Base-by-base conservation (phyloP, 1,140 invertebrate genomes). In the Orchesella cincta region DNA sequence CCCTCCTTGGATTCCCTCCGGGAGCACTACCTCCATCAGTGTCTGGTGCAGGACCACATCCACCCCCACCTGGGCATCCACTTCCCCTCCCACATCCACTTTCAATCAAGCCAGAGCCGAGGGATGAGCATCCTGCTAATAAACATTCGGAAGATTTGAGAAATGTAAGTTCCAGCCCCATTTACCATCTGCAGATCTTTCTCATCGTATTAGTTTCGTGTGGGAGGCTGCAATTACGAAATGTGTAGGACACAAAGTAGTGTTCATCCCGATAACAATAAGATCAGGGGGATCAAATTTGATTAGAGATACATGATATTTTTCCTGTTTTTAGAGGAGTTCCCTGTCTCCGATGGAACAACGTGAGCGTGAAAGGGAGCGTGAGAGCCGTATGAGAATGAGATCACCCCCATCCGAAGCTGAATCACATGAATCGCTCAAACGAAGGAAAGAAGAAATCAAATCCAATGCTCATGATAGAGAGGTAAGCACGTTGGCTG, bases 321-420 rank as follows among this genome's bases (percentile, higher is more conserved):
- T 39, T 76, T 74, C 77, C 72, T 72, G 64, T 80, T 85, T 84
- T 1, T 89, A 95, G 93, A 90, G 92, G 86, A 94, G 92, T 84
- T 96, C 94, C 75, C 93, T 96, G 85, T 96, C 94, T 0, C 94
- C 94, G 0, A 93, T 92, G 70, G 94, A 96, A 83, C 80, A 81
- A 29, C 88, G 94, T 79, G 93, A 96, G 67, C 67, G 80, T 14
- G 79, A 80, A 20, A 74, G 79, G 39, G 75, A 79, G 29, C 73
- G 80, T 51, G 80, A 81, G 67, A 78, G 73, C 35, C 33, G 75
- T 62, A 70, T 80, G 78, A 70, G 81, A 77, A 82, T 82, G 73
- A 72, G 81, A 78, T 77, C 75, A 67, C 86, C 87, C 84, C 88
- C 92, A 86, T 85, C 87, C 81, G 85, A 92, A 85, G 86, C 91